Base-by-base conservation (phyloP, 2,797 vertebrate genomes). In the Anolis apletophallus region DNA sequence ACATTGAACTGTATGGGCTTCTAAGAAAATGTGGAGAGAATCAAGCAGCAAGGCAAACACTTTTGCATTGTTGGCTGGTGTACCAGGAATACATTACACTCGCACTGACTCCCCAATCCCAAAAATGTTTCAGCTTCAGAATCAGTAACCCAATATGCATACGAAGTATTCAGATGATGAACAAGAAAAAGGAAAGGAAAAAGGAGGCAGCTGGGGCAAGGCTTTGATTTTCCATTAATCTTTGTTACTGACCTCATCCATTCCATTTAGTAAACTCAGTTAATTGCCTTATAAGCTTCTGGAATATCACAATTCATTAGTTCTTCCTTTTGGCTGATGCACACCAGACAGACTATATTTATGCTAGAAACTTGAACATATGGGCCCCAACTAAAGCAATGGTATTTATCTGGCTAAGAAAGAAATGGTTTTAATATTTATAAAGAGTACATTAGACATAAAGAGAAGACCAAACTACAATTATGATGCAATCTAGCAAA, bases 101-200 rank as follows among this genome's bases (percentile, higher is more conserved):
- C 68, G 64, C 14, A 13, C 46, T 46, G 46, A 46, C 46, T 46
- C 46, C 46, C 46, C 46, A 46, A 46, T 46, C 46, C 46, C 46
- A 46, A 46, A 46, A 46, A 46, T 5, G 46, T 46, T 46, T 1
- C 46, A 46, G 7, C 46, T 46, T 46, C 46, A 46, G 46, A 46
- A 46, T 46, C 46, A 83, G 68, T 40, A 87, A 83, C 78, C 21
- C 61, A 34, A 80, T 11, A 32, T 72, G 40, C 59, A 52, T 77
- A 83, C n/a, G 61, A 87, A 68, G 3, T 74, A 61, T n/a, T 23
- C 0, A 67, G 76, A 11, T 23, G 29, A 8, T 81, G 50, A 69
- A 36, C 55, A 23, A 52, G 81, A 83, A 23, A 71, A 72, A 29
- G 21, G 12, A 3, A 17, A 26, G 13, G 29, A 46, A 29, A 3